phyloP scores from a whole-genome alignment of 2,797 vertebrate genomes.

The Labroides dimidiatus region DNA sequence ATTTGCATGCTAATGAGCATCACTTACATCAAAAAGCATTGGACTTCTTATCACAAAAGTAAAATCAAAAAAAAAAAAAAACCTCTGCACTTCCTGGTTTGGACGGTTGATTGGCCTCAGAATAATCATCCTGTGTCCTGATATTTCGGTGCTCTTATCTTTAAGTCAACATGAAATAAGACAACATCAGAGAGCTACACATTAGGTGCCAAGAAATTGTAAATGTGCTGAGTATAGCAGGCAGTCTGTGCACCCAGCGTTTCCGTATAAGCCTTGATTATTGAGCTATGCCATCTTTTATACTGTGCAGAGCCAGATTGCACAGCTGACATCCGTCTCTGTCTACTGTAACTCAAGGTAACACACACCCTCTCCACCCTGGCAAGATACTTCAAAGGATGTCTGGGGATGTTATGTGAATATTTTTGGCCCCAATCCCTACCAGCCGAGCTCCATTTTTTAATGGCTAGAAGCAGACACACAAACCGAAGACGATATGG shows the following conservation, averaged over 20 bases:
- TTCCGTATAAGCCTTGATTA: conserved; percentile 73
- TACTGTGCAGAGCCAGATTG: conserved; percentile 61
- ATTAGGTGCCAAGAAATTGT: conserved; percentile 54
- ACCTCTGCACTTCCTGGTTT: conserved; percentile 16
- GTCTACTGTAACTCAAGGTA: conserved; percentile 76
- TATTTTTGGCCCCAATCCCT: conserved; percentile 67
- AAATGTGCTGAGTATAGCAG: conserved; percentile 68
- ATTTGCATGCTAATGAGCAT: conserved; percentile 50
- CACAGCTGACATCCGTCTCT: conserved; percentile 68
- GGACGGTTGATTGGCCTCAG: conserved; percentile 40
- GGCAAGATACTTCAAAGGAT: conserved; percentile 70
- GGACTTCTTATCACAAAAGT: conserved; percentile 33
- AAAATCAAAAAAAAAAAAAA: conserved; percentile 17
- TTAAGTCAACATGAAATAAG: conserved; percentile 60
- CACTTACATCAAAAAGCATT: conserved; percentile 30
- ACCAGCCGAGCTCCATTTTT: conserved; percentile 48
- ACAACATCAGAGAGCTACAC: conserved; percentile 33
- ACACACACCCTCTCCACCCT: conserved; percentile 56
- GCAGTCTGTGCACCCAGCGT: conserved; percentile 48
- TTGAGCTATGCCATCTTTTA: conserved; percentile 76
- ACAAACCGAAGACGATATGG: conserved; percentile 31
- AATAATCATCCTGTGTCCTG: conserved; percentile 52
- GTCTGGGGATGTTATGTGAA: conserved; percentile 65
- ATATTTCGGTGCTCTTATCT: conserved; percentile 36
- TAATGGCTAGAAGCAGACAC: conserved; percentile 58